Conservation (phyloP, 2,113 vertebrate species). For the Erythrocebus patas region DNA sequence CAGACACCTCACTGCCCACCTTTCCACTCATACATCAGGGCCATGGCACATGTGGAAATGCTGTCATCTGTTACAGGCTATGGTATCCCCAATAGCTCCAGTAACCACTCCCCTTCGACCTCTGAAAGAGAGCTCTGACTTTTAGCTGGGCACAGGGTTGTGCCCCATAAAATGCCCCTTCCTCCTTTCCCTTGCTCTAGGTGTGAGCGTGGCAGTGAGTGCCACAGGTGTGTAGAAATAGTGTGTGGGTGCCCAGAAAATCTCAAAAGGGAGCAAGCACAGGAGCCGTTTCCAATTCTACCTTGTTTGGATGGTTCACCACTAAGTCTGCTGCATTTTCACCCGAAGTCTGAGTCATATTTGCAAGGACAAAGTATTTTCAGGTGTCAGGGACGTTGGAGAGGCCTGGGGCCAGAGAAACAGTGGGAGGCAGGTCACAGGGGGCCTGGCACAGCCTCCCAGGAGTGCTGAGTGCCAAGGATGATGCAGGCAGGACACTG, state of each 20-base stretch:
- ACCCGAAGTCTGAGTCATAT: not conserved
- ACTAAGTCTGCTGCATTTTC: not conserved
- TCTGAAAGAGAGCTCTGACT: not conserved
- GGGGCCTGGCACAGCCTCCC: rapidly evolving
- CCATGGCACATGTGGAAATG: rapidly evolving
- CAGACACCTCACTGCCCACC: no score
- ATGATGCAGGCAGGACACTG: not conserved
- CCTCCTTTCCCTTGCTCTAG: not conserved
- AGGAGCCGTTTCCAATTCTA: not conserved
- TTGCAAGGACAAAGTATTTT: not conserved
- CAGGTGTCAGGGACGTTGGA: not conserved
- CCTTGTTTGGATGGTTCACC: not conserved
- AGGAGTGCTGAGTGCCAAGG: rapidly evolving
- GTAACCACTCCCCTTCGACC: not conserved
- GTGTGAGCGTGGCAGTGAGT: not conserved
- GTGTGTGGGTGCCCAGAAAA: not conserved
- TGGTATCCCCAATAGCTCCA: not conserved
- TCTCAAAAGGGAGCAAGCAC: not conserved
- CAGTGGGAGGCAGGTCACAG: not conserved
- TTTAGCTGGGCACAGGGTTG: no score
- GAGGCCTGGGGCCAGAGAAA: not conserved
- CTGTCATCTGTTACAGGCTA: not conserved
- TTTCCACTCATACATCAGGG: not conserved
- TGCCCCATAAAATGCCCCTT: not conserved
- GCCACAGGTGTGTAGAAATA: rapidly evolving